Evolutionary conservation across 2,113 vertebrate genomes (phyloP).

Genomic region (Clarias magur): DNA sequence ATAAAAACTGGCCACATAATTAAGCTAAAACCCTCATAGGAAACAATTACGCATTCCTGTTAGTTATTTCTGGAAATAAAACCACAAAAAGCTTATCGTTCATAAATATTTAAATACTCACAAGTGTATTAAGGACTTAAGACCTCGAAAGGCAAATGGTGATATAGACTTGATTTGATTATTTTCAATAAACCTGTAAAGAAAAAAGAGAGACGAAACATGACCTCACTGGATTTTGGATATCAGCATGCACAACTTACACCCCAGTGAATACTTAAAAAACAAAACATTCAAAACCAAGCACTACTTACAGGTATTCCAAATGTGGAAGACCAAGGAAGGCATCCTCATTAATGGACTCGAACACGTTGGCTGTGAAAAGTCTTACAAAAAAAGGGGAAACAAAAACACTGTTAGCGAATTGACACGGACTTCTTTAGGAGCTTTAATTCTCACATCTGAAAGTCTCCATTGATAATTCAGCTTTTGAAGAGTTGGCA

Average conservation of each 20-base stretch:
- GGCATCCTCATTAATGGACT: constrained; percentile 91
- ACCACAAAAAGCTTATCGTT: not conserved
- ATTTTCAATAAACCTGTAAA: constrained; percentile 97
- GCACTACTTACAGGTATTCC: constrained; percentile 91
- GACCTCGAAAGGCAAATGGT: constrained; percentile 88
- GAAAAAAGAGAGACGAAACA: not conserved
- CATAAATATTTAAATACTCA: constrained; percentile 76
- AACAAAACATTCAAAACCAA: not conserved
- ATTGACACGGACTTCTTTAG: not conserved
- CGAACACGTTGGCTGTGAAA: constrained; percentile 94
- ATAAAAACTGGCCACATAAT: constrained; percentile 1
- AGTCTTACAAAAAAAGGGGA: constrained; percentile 70
- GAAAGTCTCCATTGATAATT: not conserved
- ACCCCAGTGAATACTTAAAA: not conserved
- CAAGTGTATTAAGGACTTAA: constrained; percentile 94
- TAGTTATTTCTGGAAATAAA: not conserved
- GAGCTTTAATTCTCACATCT: not conserved
- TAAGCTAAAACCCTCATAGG: not conserved
- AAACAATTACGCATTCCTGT: not conserved
- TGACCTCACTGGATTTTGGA: not conserved
- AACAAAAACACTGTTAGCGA: not conserved
- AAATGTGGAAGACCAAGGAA: constrained; percentile 94
- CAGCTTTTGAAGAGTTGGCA: not conserved
- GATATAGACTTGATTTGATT: constrained; percentile 96
- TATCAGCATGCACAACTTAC: not conserved